Percentiles rank a stretch among this genome's conserved stretches.
These are phyloP conservation scores for Palythoa heliodiscus DNA, from an alignment of 92 coral and sea anemone genomes.

Conservation along the genomic window DNA sequence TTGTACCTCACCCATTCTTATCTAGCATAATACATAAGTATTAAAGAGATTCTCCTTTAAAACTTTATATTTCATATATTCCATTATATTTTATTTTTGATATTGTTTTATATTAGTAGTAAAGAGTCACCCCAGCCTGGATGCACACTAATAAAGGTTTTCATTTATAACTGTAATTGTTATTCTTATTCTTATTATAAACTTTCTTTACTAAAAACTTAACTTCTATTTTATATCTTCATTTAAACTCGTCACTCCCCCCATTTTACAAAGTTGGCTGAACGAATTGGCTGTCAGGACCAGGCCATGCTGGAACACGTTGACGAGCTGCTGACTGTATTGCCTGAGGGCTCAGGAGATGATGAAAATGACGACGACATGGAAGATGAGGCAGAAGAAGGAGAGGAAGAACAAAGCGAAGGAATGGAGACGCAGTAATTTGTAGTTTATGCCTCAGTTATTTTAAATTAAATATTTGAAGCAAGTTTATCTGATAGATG, in stretches of 20 bases:
- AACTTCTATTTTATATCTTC: background rate
- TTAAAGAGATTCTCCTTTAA: too few relatives aligned
- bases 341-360: slow-evolving; percentile 56
- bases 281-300: slow-evolving; percentile 70
- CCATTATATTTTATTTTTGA: too few relatives aligned
- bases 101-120: too few relatives aligned
- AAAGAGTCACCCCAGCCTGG: too few relatives aligned
- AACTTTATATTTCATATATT: too few relatives aligned
- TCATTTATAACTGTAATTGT: too few relatives aligned
- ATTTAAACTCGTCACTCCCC: background rate
- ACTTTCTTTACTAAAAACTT: background rate
- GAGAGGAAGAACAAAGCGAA: slow-evolving; percentile 40
- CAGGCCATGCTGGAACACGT: slow-evolving; percentile 84
- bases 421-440: slow-evolving; percentile 37
- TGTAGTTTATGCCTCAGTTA: background rate
- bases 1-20: too few relatives aligned
- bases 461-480: background rate
- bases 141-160: too few relatives aligned
- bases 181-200: background rate
- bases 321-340: slow-evolving; percentile 70
- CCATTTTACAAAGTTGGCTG: slow-evolving; percentile 57
- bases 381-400: slow-evolving; percentile 53
- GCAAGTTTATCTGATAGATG: background rate
- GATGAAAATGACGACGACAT: slow-evolving; percentile 56
- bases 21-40: too few relatives aligned